These are phyloP conservation scores for Dipodomys stephensi DNA, from an alignment of 2,113 vertebrate species.

Conservation along the genomic window DNA sequence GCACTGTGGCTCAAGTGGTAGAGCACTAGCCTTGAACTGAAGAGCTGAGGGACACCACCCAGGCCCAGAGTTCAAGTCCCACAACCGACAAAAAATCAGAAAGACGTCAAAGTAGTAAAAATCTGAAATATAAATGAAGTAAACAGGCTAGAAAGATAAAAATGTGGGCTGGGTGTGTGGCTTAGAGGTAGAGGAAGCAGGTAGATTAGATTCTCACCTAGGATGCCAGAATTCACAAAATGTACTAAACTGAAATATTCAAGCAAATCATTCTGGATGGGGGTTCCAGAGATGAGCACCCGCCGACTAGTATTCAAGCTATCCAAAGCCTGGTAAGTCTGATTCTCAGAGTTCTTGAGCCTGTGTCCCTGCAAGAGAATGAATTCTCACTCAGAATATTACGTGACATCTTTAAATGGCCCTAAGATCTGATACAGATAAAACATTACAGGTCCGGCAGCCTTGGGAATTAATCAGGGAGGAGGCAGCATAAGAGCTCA, in stretches of 20 bases:
- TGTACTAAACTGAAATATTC: conserved; percentile 99
- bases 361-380: conserved; percentile 92
- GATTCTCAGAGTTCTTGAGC: conserved; percentile 98
- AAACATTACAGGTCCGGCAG: not conserved
- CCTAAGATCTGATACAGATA: conserved; percentile 1
- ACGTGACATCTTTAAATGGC: not conserved
- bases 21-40: too few species aligned
- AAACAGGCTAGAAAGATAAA: not conserved
- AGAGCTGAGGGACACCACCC: too few species aligned
- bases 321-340: conserved; percentile 97
- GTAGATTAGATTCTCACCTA: conserved; percentile 88
- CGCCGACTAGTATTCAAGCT: conserved; percentile 92
- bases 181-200: too few species aligned
- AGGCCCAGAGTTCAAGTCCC: too few species aligned
- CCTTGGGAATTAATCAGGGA: not conserved
- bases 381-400: conserved; percentile 22
- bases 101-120: conserved; percentile 48
- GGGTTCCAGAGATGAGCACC: conserved; percentile 97
- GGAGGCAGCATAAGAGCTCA: not conserved
- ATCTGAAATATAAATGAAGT: conserved; percentile 35
- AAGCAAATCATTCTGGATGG: conserved; percentile 98
- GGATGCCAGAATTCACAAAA: conserved; percentile 96
- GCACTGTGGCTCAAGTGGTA: too few species aligned
- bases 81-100: not conserved
- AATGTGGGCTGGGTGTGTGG: too few species aligned